A percentile compares a stretch with the other conserved stretches of the same genome.
phyloP scores from a whole-genome alignment of 2,113 vertebrate genomes.

The Calidris pygmaea region DNA sequence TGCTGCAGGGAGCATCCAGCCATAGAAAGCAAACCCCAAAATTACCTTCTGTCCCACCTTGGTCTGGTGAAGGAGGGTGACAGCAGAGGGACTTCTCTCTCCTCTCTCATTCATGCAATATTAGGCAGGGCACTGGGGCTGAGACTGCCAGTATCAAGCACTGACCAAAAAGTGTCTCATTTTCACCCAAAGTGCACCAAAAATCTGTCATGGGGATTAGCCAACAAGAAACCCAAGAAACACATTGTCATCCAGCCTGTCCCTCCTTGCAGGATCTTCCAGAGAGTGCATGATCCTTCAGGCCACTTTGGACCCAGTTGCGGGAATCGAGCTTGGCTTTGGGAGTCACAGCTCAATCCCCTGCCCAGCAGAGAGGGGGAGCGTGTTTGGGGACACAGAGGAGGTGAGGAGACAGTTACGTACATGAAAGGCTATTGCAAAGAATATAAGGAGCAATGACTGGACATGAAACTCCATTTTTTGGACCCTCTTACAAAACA shows the following conservation, averaged over 20 bases:
- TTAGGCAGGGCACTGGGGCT: neutral
- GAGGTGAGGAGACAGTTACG: fast-evolving
- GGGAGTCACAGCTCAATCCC: neutral
- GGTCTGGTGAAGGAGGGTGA: neutral
- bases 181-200: neutral
- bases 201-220: neutral
- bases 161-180: neutral
- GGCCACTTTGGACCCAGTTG: fast-evolving
- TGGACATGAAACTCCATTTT: neutral
- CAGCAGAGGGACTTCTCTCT: neutral
- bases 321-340: neutral
- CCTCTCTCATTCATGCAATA: fast-evolving
- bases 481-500: fast-evolving
- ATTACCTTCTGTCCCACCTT: neutral
- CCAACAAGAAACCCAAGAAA: neutral
- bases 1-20: neutral
- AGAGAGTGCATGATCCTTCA: neutral
- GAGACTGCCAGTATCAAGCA: neutral
- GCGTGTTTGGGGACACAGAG: neutral
- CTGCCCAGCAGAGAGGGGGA: neutral
- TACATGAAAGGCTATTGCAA: fast-evolving
- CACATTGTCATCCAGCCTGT: neutral
- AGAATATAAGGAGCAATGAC: neutral
- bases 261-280: neutral
- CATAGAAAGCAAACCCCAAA: neutral